Evolutionary conservation across 2,797 vertebrate genomes (phyloP), one percentile per base, ranked within the genome.

Genomic region (Notolepis coatsorum): DNA sequence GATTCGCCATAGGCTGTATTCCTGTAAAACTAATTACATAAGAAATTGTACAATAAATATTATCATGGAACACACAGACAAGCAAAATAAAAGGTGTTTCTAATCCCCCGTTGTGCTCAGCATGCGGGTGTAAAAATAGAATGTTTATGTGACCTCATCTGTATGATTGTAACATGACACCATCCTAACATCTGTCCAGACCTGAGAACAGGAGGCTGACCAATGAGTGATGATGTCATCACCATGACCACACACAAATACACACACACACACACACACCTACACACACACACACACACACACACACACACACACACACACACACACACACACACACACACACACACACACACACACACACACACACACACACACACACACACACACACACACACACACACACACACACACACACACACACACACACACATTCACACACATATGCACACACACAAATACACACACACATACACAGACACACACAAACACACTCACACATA

Each of bases 61-160:
- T n/a, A n/a, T n/a, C n/a, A n/a, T n/a, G n/a, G n/a, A n/a, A n/a
- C n/a, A n/a, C n/a, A n/a, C n/a, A n/a, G n/a, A n/a, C n/a, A n/a
- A n/a, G n/a, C n/a, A n/a, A n/a, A n/a, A n/a, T n/a, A n/a, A n/a
- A n/a, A n/a, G n/a, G n/a, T n/a, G n/a, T n/a, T n/a, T n/a, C n/a
- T n/a, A n/a, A n/a, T n/a, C n/a, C n/a, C n/a, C n/a, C n/a, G n/a
- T n/a, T n/a, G n/a, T n/a, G n/a, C n/a, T n/a, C n/a, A n/a, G n/a
- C n/a, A n/a, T n/a, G n/a, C n/a, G n/a, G n/a, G n/a, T 37, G 10
- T n/a, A 37, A 77, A 71, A 73, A 73, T 83, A 82, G 72, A 35
- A 31, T 5, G 25, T 68, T 67, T 57, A 43, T 76, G 63, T 83
- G 71, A 80, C 77, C 71, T 73, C 43, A 74, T 50, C 12, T 30